A percentile compares a stretch with the other conserved stretches of the same genome.
phyloP scores from a whole-genome alignment of 2,888 invertebrate species.

The Blastobasis adustella region DNA sequence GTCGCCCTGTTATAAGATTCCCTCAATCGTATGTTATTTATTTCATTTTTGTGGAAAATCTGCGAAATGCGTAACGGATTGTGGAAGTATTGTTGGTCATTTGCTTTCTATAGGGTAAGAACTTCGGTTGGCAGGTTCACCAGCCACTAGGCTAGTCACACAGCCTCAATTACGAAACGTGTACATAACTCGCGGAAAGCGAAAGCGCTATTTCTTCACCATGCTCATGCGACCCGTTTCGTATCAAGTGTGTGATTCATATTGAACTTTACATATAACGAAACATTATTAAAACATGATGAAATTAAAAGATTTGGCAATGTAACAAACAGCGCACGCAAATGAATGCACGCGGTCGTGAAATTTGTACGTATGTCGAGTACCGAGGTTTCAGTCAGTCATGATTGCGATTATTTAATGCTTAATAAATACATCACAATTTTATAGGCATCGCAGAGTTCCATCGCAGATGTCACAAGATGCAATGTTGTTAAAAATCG shows the following conservation, averaged over 20 bases:
- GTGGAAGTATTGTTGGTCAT: constrained; percentile 2
- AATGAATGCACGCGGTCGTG: too few relatives aligned
- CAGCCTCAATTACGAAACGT: constrained; percentile 69
- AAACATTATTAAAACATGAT: background rate
- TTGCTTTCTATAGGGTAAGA: background rate
- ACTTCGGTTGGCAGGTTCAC: constrained; percentile 35
- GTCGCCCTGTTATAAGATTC: constrained; percentile 37
- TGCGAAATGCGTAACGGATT: background rate
- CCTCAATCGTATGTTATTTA: constrained; percentile 19
- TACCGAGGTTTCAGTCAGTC: too few relatives aligned
- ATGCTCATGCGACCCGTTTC: constrained; percentile 36
- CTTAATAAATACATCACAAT: too few relatives aligned
- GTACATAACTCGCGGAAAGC: constrained; percentile 69
- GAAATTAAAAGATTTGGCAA: background rate
- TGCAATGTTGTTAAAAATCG: too few relatives aligned
- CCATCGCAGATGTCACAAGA: too few relatives aligned
- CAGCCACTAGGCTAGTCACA: constrained; percentile 50
- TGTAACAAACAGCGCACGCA: too few relatives aligned
- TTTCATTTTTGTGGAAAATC: constrained; percentile 3
- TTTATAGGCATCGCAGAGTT: too few relatives aligned
- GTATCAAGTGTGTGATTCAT: constrained; percentile 11
- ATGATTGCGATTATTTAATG: too few relatives aligned
- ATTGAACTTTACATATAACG: constrained; percentile 1
- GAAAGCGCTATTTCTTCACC: constrained; percentile 70
- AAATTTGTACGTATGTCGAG: too few relatives aligned